Evolutionary conservation across 2,113 vertebrate genomes (phyloP).

Genomic region (Tragelaphus imberbis): DNA sequence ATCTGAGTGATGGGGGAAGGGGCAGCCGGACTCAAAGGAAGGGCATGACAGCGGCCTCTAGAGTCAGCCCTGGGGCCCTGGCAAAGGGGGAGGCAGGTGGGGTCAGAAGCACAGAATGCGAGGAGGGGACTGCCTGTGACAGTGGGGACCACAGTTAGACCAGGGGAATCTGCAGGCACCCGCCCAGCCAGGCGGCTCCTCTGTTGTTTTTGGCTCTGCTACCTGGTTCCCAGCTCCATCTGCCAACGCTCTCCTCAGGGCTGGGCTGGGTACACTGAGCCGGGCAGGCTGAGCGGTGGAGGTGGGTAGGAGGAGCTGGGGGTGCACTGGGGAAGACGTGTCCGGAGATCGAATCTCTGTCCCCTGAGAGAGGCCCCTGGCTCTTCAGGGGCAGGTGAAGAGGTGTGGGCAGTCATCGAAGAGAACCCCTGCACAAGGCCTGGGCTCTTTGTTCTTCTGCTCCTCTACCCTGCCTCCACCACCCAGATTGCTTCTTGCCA

Average conservation of each 20-base stretch:
- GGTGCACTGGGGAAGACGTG: neutral
- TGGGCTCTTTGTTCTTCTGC: neutral
- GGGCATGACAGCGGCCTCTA: neutral
- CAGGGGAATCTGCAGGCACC: neutral
- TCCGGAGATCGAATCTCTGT: neutral
- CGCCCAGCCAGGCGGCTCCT: neutral
- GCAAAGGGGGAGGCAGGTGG: neutral
- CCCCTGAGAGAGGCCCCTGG: neutral
- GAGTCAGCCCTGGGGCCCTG: neutral
- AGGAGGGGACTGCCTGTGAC: neutral
- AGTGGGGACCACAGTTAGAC: neutral
- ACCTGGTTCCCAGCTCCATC: slow-evolving; percentile 43
- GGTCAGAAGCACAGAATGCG: neutral
- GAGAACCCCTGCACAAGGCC: neutral
- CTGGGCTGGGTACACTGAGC: slow-evolving; percentile 42
- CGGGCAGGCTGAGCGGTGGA: neutral
- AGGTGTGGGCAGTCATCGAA: neutral
- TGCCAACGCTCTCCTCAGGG: slow-evolving; percentile 53
- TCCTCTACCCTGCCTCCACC: neutral
- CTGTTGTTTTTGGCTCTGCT: slow-evolving; percentile 64
- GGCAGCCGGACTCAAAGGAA: neutral
- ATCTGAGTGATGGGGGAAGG: neutral
- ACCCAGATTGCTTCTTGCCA: neutral
- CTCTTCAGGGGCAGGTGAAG: neutral
- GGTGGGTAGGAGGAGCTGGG: neutral